Base-by-base conservation (phyloP, 2,797 vertebrate genomes). In the Sebastiscus tertius region DNA sequence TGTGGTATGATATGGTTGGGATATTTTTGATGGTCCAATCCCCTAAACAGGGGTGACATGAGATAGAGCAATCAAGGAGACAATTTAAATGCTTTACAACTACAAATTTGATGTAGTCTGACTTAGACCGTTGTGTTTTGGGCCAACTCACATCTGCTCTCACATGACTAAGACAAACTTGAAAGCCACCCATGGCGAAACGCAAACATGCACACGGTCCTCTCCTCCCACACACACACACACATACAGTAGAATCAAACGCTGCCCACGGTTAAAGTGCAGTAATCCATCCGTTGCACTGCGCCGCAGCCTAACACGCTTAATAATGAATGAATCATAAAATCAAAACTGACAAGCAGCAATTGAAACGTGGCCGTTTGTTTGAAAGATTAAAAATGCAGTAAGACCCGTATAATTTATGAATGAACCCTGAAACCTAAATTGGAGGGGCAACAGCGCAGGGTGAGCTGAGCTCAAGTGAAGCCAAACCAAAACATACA, bases 301-400 rank as follows among this genome's bases (percentile, higher is more conserved):
- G 78, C 78, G 84, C 84, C 75, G 88, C 86, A 89, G 83, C 84
- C 91, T 80, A 91, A 91, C 92, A 85, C 64, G 24, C 65, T 95
- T 84, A 95, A 94, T 94, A 92, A 95, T 94, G 79, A 84, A 96
- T 95, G 92, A 94, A 91, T 93, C 87, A 90, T 92, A 91, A 90
- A 94, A 95, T 92, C 92, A 93, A 93, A 95, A 92, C 93, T 94
- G 94, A 94, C 95, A 95, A 85, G 93, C 75, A 81, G 92, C 93
- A 93, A 95, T 93, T 93, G 92, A 95, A 95, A 93, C 73, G 85
- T 90, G 87, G 90, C 78, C 75, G 72, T 94, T 89, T 90, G 92
- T 94, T 92, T 94, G 81, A 91, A 84, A 82, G 89, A 94, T 95
- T 92, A 94, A 95, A 95, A 94, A 93, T 93, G 91, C 85, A 94